These are phyloP conservation scores for Julus scanicus DNA, from an alignment of 2,888 invertebrate species.

Conservation along the genomic window DNA sequence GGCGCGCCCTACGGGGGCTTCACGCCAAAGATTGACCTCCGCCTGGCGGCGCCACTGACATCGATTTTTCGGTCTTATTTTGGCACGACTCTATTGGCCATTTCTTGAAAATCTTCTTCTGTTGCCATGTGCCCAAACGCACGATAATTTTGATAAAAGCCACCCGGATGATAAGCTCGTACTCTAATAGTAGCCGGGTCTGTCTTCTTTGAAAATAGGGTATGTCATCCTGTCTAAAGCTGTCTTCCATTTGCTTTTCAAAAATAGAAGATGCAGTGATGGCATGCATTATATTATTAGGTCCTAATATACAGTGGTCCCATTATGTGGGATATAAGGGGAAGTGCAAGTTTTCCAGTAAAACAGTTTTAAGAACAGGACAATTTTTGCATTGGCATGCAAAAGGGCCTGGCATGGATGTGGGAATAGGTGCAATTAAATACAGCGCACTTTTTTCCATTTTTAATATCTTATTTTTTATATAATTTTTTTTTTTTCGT, in stretches of 20 bases:
- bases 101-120: background rate
- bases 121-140: background rate
- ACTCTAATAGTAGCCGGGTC: background rate
- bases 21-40: constrained; percentile 6
- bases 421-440: background rate
- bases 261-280: too few species aligned
- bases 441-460: background rate
- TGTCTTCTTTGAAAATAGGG: too few species aligned
- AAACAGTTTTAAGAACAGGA: too few species aligned
- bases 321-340: too few species aligned
- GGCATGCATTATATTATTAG: too few species aligned
- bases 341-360: too few species aligned
- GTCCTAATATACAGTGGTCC: too few species aligned
- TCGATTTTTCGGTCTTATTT: background rate
- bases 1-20: constrained; percentile 16
- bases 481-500: background rate
- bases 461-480: background rate
- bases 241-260: too few species aligned
- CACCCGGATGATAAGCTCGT: background rate
- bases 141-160: background rate
- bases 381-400: too few species aligned
- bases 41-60: background rate
- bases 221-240: too few species aligned
- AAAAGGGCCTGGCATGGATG: too few species aligned
- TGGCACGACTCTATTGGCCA: background rate